Base-by-base conservation (phyloP, 2,113 vertebrate genomes). In the Pyxicephalus adspersus region DNA sequence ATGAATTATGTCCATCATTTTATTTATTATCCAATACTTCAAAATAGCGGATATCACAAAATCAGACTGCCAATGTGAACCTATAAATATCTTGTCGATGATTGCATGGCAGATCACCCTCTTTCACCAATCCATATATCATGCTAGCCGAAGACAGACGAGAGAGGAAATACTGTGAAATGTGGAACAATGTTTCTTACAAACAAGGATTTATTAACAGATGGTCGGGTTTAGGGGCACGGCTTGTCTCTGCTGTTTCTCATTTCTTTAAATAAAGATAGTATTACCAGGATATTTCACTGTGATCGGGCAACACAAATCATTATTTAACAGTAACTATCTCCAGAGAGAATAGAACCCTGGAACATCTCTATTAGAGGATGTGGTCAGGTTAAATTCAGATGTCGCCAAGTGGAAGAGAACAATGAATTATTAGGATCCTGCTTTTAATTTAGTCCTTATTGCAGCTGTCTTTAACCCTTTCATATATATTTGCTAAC, bases 321-420 rank as follows among this genome's bases (percentile, higher is more conserved):
- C 71, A 74, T 76, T 76, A 76, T 76, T 63, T 76, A 61, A 76
- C 58, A 28, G 57, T 76, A 63, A 76, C 73, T 58, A 76, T 57
- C 72, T 63, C 72, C 72, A n/a, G 17, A 6, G 58, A 61, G 57
- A 28, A 60, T 63, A 26, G 15, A 28, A 23, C n/a, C 29, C 57
- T 63, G 58, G 34, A 76, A 76, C 58, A 76, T 76, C 57, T 61
- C 57, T 64, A 76, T 76, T 63, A 76, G 58, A 76, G 73, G 73
- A 76, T 76, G 73, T 63, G 73, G 58, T 76, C 73, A 76, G 73
- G 55, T 63, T 50, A 16, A 51, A 61, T 63, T 28, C 58, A 76
- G 57, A 51, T 34, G 31, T 50, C 73, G 63, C 58, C 22, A 22
- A 51, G n/a, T 63, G 26, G 50, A 26, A 23, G 38, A 74, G 54